Conservation (phyloP, 2,113 vertebrate genomes). For the Edolisoma coerulescens region DNA sequence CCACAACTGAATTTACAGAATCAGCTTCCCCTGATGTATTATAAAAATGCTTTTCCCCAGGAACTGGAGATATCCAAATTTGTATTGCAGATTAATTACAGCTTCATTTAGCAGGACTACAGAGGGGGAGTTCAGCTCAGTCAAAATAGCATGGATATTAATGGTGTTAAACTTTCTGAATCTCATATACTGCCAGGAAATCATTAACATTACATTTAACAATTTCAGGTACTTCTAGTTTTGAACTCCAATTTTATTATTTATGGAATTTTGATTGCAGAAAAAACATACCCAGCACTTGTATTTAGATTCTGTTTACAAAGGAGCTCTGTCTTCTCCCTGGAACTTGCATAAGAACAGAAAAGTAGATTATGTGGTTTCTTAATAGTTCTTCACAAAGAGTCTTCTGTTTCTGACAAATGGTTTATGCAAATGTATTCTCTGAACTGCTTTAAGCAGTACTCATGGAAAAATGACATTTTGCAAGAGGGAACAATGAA, state of each 20-base stretch:
- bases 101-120: neutral
- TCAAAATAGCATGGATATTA: neutral
- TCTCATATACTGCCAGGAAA: slow-evolving; percentile 36
- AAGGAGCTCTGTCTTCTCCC: slow-evolving; percentile 54
- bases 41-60: slow-evolving; percentile 32
- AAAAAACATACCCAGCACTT: slow-evolving; percentile 38
- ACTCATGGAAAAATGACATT: slow-evolving; percentile 40
- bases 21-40: neutral
- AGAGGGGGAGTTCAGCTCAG: neutral
- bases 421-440: slow-evolving; percentile 67
- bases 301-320: slow-evolving; percentile 58
- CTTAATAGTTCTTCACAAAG: slow-evolving; percentile 61
- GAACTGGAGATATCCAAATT: slow-evolving; percentile 17
- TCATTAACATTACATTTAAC: slow-evolving; percentile 39
- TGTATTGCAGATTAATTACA: slow-evolving; percentile 25
- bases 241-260: slow-evolving; percentile 54
- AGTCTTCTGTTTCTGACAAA: slow-evolving; percentile 65
- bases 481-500: slow-evolving; percentile 46
- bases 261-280: slow-evolving; percentile 59
- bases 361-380: slow-evolving; percentile 57
- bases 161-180: slow-evolving; percentile 12
- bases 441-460: neutral
- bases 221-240: slow-evolving; percentile 43
- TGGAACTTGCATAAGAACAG: slow-evolving; percentile 50
- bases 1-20: slow-evolving; percentile 33